Evolutionary conservation across 2,888 invertebrate species (phyloP).

Genomic region (Ectemnius cavifrons): DNA sequence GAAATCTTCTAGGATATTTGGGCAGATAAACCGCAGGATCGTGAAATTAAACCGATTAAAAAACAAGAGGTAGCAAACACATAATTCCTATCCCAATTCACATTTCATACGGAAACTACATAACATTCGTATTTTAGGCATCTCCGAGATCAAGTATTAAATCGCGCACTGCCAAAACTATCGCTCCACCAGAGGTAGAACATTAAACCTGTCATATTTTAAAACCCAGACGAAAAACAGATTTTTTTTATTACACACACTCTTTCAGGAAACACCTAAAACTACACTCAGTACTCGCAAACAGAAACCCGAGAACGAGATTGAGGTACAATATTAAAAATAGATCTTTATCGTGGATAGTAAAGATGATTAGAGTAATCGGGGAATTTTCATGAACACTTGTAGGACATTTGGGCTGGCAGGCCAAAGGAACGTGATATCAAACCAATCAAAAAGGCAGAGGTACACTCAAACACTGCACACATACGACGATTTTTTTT

Average conservation of each 20-base stretch:
- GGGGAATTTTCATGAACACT: neutral
- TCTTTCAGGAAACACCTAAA: slow-evolving; percentile 15
- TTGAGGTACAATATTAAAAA: slow-evolving; percentile 50
- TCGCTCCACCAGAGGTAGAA: too few species aligned
- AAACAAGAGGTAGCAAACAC: neutral
- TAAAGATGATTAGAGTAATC: neutral
- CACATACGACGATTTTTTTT: neutral
- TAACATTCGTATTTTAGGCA: too few species aligned
- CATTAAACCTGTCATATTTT: neutral
- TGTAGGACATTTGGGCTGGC: slow-evolving; percentile 8
- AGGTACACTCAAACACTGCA: neutral
- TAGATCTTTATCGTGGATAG: neutral
- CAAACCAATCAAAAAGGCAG: neutral
- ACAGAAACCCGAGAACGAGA: slow-evolving; percentile 35
- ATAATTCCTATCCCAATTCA: too few species aligned
- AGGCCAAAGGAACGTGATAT: slow-evolving; percentile 19
- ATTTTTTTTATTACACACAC: neutral
- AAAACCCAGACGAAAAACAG: neutral
- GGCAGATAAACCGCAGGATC: slow-evolving; percentile 10
- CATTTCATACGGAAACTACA: too few species aligned
- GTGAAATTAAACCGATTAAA: neutral
- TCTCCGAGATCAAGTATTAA: too few species aligned
- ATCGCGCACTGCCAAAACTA: too few species aligned
- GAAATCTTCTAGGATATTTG: slow-evolving; percentile 34
- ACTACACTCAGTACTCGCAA: slow-evolving; percentile 7